A percentile compares a stretch with the other conserved stretches of the same genome.
Evolutionary conservation across 1,140 invertebrate species (phyloP).

Genomic region (Druon quercuslanigerum): DNA sequence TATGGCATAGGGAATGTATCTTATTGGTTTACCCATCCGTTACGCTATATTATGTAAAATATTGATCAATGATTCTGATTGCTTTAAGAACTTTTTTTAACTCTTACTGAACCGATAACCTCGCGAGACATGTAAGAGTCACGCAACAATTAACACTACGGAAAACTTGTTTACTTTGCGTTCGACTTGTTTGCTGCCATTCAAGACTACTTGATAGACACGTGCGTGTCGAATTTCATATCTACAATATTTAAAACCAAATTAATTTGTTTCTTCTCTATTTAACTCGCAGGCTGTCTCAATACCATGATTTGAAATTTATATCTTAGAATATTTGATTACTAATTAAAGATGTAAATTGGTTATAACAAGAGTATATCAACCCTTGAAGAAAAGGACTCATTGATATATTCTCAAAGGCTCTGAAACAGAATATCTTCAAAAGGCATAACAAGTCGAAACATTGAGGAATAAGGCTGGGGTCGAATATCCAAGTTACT

Average conservation of each 20-base stretch:
- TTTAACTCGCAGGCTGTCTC: no score
- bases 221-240: slow-evolving; percentile 16
- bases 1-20: no score
- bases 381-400: slow-evolving; percentile 19
- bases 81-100: not conserved
- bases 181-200: slow-evolving; percentile 21
- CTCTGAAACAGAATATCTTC: not conserved
- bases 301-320: not conserved
- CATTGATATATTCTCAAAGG: slow-evolving; percentile 6
- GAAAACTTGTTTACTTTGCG: slow-evolving; percentile 28
- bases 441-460: slow-evolving; percentile 28
- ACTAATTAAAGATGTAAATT: not conserved
- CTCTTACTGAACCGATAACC: not conserved
- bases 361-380: not conserved
- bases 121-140: slow-evolving; percentile 7
- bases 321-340: not conserved
- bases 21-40: not conserved
- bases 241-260: not conserved
- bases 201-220: slow-evolving; percentile 13
- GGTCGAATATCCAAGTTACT: slow-evolving; percentile 52
- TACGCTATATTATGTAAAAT: slow-evolving; percentile 16
- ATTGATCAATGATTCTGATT: slow-evolving; percentile 21
- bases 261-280: slow-evolving; percentile 10
- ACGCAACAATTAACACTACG: slow-evolving; percentile 25
- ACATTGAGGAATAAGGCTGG: slow-evolving; percentile 12